A percentile compares a stretch with the other conserved stretches of the same genome.
These are phyloP conservation scores for Girardinus metallicus DNA, from an alignment of 2,797 vertebrate species.

Conservation along the genomic window DNA sequence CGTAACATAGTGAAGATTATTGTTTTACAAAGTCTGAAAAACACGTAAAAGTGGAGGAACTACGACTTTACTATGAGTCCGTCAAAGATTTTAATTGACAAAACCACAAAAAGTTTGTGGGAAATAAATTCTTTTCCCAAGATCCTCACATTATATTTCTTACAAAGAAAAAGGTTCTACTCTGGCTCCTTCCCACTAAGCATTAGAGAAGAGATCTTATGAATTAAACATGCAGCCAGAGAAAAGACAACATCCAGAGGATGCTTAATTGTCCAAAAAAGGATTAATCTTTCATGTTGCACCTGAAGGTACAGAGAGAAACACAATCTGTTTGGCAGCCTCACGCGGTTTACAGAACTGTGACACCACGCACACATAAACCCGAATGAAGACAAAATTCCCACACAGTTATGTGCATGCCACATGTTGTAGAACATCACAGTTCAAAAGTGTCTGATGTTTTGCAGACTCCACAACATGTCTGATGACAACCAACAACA, in stretches of 20 bases:
- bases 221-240: conserved; percentile 10
- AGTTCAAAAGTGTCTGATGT: conserved; percentile 23
- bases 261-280: neutral
- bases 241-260: neutral
- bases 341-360: neutral
- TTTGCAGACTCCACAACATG: conserved; percentile 34
- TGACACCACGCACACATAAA: neutral
- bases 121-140: neutral
- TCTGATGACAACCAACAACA: conserved; percentile 34
- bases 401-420: neutral
- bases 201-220: neutral
- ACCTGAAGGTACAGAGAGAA: neutral
- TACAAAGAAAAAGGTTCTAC: neutral
- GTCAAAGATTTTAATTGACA: neutral
- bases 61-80: neutral
- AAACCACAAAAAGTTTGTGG: neutral
- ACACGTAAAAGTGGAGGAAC: neutral
- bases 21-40: neutral
- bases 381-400: neutral
- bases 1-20: neutral
- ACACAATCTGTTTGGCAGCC: neutral
- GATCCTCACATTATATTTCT: neutral
- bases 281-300: conserved; percentile 19
- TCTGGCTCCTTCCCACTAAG: neutral
- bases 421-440: neutral